These are phyloP conservation scores for Microctonus hyperodae DNA, from an alignment of 2,888 invertebrate genomes.

Conservation along the genomic window DNA sequence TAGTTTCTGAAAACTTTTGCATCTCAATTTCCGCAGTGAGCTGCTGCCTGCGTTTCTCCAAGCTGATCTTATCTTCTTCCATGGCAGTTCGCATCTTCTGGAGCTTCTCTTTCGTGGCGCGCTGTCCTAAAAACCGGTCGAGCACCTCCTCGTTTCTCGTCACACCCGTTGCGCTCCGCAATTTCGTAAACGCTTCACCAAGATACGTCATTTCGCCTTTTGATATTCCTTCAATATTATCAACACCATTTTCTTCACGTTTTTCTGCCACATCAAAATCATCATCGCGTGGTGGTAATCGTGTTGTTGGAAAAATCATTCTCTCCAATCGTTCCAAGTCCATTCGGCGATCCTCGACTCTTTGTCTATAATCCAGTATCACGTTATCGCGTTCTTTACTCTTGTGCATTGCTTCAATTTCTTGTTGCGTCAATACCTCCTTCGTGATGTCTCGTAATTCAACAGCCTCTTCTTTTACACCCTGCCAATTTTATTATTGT, in stretches of 20 bases:
- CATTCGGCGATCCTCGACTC: conserved; percentile 74
- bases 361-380: conserved; percentile 66
- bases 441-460: conserved; percentile 76
- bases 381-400: conserved; percentile 70
- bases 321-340: conserved; percentile 81
- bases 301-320: conserved; percentile 74
- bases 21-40: conserved; percentile 76
- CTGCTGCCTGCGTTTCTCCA: conserved; percentile 73
- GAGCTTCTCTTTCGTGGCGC: conserved; percentile 75
- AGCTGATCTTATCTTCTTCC: conserved; percentile 75
- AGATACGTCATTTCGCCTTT: conserved; percentile 61
- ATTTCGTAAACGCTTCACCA: conserved; percentile 74
- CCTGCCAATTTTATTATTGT: conserved; percentile 57
- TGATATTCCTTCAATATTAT: conserved; percentile 50
- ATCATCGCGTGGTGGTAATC: conserved; percentile 49
- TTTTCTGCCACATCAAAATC: conserved; percentile 56
- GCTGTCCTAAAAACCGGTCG: conserved; percentile 76
- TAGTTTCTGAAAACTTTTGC: conserved; percentile 80
- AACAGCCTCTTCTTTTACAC: conserved; percentile 77
- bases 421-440: conserved; percentile 73
- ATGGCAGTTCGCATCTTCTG: conserved; percentile 74
- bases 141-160: conserved; percentile 79
- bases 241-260: conserved; percentile 50
- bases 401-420: conserved; percentile 73
- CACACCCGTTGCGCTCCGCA: conserved; percentile 81